phyloP scores from a whole-genome alignment of 2,888 invertebrate species.

The Xanthorhoe spadicearia region DNA sequence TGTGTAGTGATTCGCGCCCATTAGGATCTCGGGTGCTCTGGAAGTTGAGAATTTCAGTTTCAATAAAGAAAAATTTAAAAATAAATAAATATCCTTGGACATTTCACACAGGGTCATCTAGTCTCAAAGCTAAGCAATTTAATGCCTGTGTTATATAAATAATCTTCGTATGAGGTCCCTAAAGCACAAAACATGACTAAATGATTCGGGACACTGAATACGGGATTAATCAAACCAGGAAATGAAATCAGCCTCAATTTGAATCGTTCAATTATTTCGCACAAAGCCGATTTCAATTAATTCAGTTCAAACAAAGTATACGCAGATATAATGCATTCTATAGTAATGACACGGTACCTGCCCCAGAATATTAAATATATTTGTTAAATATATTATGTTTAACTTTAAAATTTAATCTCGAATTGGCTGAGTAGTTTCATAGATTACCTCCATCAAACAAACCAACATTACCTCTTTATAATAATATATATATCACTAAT shows the following conservation, averaged over 20 bases:
- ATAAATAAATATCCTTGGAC: no score
- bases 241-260: conserved; percentile 39
- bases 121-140: no score
- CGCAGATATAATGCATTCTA: conserved; percentile 5
- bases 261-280: conserved; percentile 38
- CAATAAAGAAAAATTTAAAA: no score
- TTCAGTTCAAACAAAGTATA: conserved; percentile 27
- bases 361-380: not conserved
- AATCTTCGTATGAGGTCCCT: not conserved
- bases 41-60: conserved; percentile 42
- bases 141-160: not conserved
- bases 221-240: conserved; percentile 40
- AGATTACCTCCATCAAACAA: no score
- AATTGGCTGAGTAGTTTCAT: no score
- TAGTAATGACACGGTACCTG: not conserved
- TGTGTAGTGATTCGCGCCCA: conserved; percentile 99
- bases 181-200: conserved; percentile 12
- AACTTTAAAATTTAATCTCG: not conserved
- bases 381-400: not conserved
- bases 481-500: no score
- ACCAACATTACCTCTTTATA: no score
- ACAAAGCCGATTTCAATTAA: conserved; percentile 40
- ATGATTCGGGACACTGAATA: conserved; percentile 20
- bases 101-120: no score
- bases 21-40: conserved; percentile 98